Evolutionary conservation across 2,888 invertebrate genomes (phyloP).

Genomic region (Sturmia bella): DNA sequence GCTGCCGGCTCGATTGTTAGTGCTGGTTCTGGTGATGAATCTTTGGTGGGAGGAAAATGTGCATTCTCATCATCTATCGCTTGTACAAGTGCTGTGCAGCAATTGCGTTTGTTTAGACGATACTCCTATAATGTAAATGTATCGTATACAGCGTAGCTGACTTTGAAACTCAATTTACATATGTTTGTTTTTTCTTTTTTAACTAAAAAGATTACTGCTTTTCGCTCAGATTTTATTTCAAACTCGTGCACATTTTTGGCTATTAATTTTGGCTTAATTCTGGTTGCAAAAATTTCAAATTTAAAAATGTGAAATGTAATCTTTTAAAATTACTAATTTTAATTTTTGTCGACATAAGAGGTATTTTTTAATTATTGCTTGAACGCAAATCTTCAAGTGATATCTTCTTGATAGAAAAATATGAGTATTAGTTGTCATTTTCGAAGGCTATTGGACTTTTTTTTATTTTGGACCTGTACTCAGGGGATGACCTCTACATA

Average conservation of each 20-base stretch:
- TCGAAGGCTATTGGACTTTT: too few relatives aligned
- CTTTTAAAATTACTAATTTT: neutral
- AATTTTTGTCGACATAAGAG: neutral
- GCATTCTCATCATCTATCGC: slow-evolving; percentile 56
- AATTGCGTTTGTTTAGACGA: slow-evolving; percentile 80
- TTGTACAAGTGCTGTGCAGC: slow-evolving; percentile 79
- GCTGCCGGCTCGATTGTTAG: slow-evolving; percentile 24
- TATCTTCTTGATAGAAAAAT: too few relatives aligned
- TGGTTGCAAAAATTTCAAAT: slow-evolving; percentile 7
- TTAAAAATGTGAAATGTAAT: slow-evolving; percentile 16
- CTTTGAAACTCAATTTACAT: slow-evolving; percentile 48
- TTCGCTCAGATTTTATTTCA: slow-evolving; percentile 24
- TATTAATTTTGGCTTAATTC: neutral
- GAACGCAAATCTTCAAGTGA: too few relatives aligned
- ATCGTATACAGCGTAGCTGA: slow-evolving; percentile 74
- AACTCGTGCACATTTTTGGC: slow-evolving; percentile 5
- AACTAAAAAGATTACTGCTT: neutral
- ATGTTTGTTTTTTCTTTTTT: slow-evolving; percentile 16
- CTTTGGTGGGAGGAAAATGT: slow-evolving; percentile 53
- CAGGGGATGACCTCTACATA: too few relatives aligned
- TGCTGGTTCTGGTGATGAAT: slow-evolving; percentile 57
- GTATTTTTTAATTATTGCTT: too few relatives aligned
- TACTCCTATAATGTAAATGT: slow-evolving; percentile 81
- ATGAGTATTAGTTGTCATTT: too few relatives aligned
- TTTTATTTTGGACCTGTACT: too few relatives aligned